Percentiles rank a stretch among this genome's conserved stretches.
Conservation (phyloP, 2,113 vertebrate genomes). For the Chitala chitala region DNA sequence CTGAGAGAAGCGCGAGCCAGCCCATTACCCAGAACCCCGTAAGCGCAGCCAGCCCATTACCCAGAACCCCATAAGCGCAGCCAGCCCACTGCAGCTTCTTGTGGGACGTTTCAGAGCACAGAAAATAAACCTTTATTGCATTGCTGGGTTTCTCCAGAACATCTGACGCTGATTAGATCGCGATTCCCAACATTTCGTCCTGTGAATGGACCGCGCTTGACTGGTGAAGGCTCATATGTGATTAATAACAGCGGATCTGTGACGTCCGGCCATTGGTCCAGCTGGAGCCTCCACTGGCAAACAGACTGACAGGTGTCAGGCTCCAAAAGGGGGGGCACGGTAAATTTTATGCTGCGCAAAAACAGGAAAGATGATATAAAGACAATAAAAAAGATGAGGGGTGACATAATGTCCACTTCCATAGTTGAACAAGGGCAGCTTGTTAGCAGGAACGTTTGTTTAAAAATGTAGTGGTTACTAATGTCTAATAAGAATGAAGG, state of each 20-base stretch:
- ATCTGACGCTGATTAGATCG: constrained; percentile 56
- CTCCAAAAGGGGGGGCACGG: background rate
- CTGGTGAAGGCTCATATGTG: constrained; percentile 26
- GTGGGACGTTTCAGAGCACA: constrained; percentile 49
- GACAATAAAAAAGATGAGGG: constrained; percentile 18
- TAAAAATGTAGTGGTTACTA: constrained; percentile 27
- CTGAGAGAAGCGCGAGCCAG: constrained; percentile 36
- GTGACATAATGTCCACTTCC: constrained; percentile 26
- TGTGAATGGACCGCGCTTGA: constrained; percentile 21
- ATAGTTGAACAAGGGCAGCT: background rate
- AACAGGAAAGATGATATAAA: background rate
- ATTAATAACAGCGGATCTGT: constrained; percentile 34
- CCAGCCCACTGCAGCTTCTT: constrained; percentile 37
- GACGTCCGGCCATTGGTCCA: constrained; percentile 10
- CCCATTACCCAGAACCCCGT: constrained; percentile 26
- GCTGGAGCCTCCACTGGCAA: background rate
- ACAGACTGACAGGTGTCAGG: constrained; percentile 9
- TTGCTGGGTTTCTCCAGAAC: constrained; percentile 32
- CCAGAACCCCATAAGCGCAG: constrained; percentile 17
- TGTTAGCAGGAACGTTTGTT: background rate
- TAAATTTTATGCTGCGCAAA: background rate
- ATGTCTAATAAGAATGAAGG: too few species aligned
- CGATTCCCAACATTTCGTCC: constrained; percentile 37
- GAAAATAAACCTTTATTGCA: constrained; percentile 38
- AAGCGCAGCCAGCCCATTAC: constrained; percentile 28